A percentile compares a stretch with the other conserved stretches of the same genome.
Evolutionary conservation across 2,797 vertebrate genomes (phyloP).

Genomic region (Syndactyla subalaris): DNA sequence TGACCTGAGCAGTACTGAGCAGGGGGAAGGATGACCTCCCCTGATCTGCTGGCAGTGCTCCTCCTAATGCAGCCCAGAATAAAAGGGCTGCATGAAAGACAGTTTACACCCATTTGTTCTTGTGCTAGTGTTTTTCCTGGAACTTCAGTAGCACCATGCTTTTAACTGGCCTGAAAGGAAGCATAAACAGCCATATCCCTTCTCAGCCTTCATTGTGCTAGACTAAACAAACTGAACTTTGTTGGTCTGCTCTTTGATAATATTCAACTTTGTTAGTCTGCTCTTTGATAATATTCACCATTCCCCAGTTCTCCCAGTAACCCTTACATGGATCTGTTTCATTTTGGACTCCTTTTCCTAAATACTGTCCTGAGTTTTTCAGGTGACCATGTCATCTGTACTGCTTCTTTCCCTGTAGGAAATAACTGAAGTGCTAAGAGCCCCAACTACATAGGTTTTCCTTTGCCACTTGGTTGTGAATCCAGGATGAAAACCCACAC

Average conservation of each 20-base stretch:
- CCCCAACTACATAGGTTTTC: background rate
- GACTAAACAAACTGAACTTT: constrained; percentile 46
- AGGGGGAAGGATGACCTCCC: background rate
- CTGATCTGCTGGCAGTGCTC: background rate
- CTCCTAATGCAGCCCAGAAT: background rate
- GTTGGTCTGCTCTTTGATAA: background rate
- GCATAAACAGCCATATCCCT: constrained; percentile 41
- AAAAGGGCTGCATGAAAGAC: background rate
- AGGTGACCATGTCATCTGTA: background rate
- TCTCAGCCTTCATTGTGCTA: constrained; percentile 25
- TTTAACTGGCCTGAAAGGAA: constrained; percentile 35
- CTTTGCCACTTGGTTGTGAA: background rate
- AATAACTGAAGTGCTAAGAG: background rate
- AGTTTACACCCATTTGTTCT: constrained; percentile 6
- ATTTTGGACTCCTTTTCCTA: background rate
- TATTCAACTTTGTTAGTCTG: background rate
- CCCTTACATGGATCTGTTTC: background rate
- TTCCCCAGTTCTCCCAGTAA: background rate
- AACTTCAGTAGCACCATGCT: constrained; percentile 2
- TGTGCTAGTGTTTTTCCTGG: background rate
- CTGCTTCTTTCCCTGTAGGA: background rate
- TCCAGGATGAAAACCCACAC: background rate
- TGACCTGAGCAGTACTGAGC: background rate
- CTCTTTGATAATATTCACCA: background rate
- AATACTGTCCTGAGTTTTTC: background rate